These are phyloP conservation scores for Lasiurus cinereus DNA, from an alignment of 2,113 vertebrate species.

Conservation along the genomic window DNA sequence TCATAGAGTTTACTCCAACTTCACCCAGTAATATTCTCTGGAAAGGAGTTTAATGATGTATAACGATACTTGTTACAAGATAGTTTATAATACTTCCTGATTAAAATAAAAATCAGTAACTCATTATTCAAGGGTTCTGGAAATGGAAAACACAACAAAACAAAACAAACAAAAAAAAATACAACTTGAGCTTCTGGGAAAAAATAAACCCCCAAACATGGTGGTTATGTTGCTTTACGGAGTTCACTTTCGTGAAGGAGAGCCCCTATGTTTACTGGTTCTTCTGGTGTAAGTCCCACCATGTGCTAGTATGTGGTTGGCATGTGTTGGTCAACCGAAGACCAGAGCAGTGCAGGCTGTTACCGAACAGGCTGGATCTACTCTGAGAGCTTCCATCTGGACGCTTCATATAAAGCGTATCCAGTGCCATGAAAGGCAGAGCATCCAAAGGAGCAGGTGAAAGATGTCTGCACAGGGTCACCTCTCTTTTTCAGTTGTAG, in stretches of 20 bases:
- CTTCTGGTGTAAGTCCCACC: accelerated
- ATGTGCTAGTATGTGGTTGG: not conserved
- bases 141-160: not conserved
- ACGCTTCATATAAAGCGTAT: not conserved
- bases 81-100: not conserved
- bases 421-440: not conserved
- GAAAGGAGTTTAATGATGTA: not conserved
- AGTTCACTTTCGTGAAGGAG: not conserved
- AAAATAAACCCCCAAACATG: not conserved
- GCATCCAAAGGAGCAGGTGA: not conserved
- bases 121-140: not conserved
- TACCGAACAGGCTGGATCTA: not conserved
- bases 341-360: not conserved
- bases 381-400: not conserved
- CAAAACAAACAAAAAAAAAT: not conserved
- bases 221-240: not conserved
- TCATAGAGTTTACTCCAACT: not conserved
- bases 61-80: not conserved
- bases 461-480: not conserved
- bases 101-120: not conserved
- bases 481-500: not conserved
- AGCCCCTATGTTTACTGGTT: not conserved
- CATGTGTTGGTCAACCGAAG: not conserved
- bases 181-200: not conserved
- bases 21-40: not conserved